Evolutionary conservation across 2,797 vertebrate species (phyloP).

Genomic region (Pelochelys cantorii): DNA sequence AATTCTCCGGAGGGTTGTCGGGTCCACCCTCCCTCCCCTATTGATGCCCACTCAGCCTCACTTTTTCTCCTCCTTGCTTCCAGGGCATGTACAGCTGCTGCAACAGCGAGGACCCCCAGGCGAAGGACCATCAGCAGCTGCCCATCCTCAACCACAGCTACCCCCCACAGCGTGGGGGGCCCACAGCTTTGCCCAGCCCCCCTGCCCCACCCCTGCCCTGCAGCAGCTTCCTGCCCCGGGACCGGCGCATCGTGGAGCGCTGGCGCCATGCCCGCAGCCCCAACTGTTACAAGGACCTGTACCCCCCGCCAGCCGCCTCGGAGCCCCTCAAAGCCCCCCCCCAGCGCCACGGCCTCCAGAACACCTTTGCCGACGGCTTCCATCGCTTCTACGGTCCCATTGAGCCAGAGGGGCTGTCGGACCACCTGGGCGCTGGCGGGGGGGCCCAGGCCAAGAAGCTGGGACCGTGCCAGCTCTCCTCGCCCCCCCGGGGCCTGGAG

Average conservation of each 20-base stretch:
- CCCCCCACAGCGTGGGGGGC: slow-evolving; percentile 83
- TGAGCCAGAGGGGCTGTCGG: slow-evolving; percentile 91
- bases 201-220: slow-evolving; percentile 82
- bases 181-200: slow-evolving; percentile 83
- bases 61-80: background rate
- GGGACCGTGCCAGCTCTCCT: slow-evolving; percentile 84
- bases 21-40: too few species aligned
- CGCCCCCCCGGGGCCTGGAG: slow-evolving; percentile 87
- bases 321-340: slow-evolving; percentile 60
- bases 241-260: slow-evolving; percentile 89
- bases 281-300: slow-evolving; percentile 61
- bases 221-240: slow-evolving; percentile 89
- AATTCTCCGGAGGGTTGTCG: background rate
- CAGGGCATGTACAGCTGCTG: slow-evolving; percentile 97
- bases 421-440: slow-evolving; percentile 84
- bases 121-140: slow-evolving; percentile 81
- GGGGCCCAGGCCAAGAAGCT: slow-evolving; percentile 84
- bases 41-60: background rate
- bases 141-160: slow-evolving; percentile 84
- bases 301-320: slow-evolving; percentile 36
- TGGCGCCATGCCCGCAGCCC: slow-evolving; percentile 83
- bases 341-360: slow-evolving; percentile 58
- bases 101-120: slow-evolving; percentile 88
- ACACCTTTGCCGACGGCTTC: slow-evolving; percentile 89
- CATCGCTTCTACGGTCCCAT: slow-evolving; percentile 95